Evolutionary conservation across 2,797 vertebrate genomes (phyloP), one percentile per base, ranked within the genome.

Genomic region (Tokudaia muenninki): DNA sequence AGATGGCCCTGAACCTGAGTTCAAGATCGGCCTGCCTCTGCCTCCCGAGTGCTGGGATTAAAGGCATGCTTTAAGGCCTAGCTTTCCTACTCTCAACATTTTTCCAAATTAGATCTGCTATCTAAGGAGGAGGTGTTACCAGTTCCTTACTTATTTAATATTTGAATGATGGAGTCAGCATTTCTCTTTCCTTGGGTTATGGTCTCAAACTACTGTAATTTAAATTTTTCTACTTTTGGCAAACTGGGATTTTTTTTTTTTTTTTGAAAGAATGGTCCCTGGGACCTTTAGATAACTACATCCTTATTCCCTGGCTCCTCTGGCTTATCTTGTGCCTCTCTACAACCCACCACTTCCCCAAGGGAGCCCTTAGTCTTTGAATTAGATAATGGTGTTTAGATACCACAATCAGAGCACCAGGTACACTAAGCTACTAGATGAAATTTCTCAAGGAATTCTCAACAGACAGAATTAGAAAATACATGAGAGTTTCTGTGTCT

Each of bases 211-310:
- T 88, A 37, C 2, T 93, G 9, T 74, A 90, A 78, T 63, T 82
- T 92, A 74, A 87, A 87, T 11, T 87, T 31, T 86, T 96, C 79
- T 47, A 70, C 24, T 52, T 95, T 78, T 67, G 80, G 91, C 29
- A n/a, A 44, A 77, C 9, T 57, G 55, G 41, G 37, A 82, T 34
- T 26, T 92, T 74, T 70, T 86, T 74, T 26, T 14, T 95, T 67
- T 55, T 90, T 79, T 29, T 16, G 9, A 84, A 87, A 96, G 52
- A 57, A 0, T 94, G 50, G 12, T 44, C 90, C 47, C 86, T 75
- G 1, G 59, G 44, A 80, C 61, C 57, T 79, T 92, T 41, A 59
- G 22, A 52, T 52, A 79, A 17, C n/a, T 8, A 65, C 11, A 74
- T 81, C 26, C 21, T 77, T 75, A 91, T 44, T 52, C 63, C 70